Evolutionary conservation across 2,113 vertebrate species (phyloP).

Genomic region (Barnardius zonarius): DNA sequence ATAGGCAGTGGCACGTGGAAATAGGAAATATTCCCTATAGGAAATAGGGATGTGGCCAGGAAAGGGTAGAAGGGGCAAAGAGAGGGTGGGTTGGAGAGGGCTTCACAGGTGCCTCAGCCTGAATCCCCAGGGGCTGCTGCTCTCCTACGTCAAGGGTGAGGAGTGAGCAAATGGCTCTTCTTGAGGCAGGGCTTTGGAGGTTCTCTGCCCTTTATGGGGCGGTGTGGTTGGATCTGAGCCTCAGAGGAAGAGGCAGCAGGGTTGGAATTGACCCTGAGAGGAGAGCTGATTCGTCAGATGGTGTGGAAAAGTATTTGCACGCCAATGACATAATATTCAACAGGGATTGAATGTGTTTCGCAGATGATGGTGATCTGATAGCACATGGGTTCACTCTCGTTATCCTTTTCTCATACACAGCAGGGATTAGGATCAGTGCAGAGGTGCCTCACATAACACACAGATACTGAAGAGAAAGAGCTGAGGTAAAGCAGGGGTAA

Average conservation of each 20-base stretch:
- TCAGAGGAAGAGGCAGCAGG: neutral
- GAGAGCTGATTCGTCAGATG: too few relatives aligned
- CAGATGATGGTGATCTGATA: neutral
- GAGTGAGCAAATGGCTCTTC: neutral
- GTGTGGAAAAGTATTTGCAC: neutral
- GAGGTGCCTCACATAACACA: neutral
- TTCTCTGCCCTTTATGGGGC: neutral
- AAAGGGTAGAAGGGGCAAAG: neutral
- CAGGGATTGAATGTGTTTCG: neutral
- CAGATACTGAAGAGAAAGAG: neutral
- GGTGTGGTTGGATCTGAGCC: neutral
- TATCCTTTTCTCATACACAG: neutral
- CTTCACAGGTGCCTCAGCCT: neutral
- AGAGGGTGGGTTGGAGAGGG: neutral
- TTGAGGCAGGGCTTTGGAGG: neutral
- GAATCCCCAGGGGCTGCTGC: neutral
- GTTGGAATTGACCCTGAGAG: neutral
- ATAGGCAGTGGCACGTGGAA: neutral
- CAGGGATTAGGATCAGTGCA: neutral
- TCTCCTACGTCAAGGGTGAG: neutral
- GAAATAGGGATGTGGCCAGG: neutral
- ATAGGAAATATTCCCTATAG: neutral
- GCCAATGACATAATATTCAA: too few relatives aligned
- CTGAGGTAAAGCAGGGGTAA: neutral
- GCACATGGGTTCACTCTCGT: fast-evolving